Percentiles rank a stretch among this genome's conserved stretches.
Conservation (phyloP, 2,113 vertebrate species). For the Lagenorhynchus albirostris region DNA sequence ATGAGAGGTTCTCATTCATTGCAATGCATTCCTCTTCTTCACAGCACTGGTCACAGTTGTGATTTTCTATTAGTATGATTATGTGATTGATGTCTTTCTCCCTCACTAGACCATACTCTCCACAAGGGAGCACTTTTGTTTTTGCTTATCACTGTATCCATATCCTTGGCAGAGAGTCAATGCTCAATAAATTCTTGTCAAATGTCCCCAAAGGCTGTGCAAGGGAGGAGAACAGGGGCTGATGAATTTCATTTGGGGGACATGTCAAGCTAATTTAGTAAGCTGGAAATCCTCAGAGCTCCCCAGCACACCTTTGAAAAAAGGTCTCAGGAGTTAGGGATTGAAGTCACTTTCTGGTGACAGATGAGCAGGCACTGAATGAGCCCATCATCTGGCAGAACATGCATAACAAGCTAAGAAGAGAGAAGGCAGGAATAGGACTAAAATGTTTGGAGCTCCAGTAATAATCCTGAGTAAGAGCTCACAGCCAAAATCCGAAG, state of each 20-base stretch:
- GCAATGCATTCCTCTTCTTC: neutral
- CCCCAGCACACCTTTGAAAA: neutral
- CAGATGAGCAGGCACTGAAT: neutral
- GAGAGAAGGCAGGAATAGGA: neutral
- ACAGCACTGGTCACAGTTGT: neutral
- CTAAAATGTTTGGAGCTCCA: neutral
- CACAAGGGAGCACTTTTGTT: neutral
- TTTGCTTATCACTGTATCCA: neutral
- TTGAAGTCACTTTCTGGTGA: neutral
- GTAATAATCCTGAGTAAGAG: neutral
- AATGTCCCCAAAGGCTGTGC: neutral
- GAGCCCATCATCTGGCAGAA: neutral
- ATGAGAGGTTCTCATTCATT: neutral
- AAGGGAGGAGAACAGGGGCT: neutral
- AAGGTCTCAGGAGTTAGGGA: neutral
- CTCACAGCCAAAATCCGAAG: neutral
- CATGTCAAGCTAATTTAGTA: neutral
- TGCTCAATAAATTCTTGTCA: neutral
- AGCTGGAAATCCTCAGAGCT: neutral
- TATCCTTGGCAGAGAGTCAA: neutral
- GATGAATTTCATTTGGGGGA: neutral
- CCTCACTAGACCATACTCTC: neutral
- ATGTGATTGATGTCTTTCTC: neutral
- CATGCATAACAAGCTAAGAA: neutral
- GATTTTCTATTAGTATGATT: neutral